Percentiles rank a stretch among this genome's conserved stretches.
Evolutionary conservation across 2,888 invertebrate genomes (phyloP).

Genomic region (Melikaiella ostensackeni): DNA sequence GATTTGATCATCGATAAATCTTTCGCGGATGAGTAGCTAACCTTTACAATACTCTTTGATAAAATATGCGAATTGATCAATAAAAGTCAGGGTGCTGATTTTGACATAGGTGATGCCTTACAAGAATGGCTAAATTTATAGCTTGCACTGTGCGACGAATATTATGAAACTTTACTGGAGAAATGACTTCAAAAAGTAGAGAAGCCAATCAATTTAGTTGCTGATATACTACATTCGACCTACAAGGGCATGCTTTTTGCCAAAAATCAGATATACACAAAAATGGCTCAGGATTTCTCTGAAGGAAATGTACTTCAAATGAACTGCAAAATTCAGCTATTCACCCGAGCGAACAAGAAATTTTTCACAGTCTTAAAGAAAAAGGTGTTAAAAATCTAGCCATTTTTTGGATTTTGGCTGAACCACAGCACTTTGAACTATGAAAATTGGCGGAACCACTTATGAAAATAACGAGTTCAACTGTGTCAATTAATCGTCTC

Average conservation of each 20-base stretch:
- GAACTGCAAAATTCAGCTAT: slow-evolving; percentile 9
- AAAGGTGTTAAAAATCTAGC: background rate
- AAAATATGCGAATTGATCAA: background rate
- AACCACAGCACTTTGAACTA: background rate
- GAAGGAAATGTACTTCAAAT: no score
- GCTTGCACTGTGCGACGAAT: background rate
- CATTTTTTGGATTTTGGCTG: background rate
- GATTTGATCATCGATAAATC: slow-evolving; percentile 1
- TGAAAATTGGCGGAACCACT: background rate
- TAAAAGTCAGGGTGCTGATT: slow-evolving; percentile 19
- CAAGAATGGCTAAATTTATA: slow-evolving; percentile 35
- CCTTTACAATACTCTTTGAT: slow-evolving; percentile 12
- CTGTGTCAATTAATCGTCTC: slow-evolving; percentile 26
- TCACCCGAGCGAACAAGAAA: slow-evolving; percentile 12
- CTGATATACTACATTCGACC: slow-evolving; percentile 29
- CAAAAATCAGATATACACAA: background rate
- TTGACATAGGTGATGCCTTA: slow-evolving; percentile 5
- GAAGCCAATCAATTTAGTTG: slow-evolving; percentile 21
- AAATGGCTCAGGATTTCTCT: slow-evolving; percentile 24
- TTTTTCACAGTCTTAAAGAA: slow-evolving; percentile 15
- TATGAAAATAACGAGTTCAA: background rate
- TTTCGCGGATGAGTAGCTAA: background rate
- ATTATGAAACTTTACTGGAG: background rate
- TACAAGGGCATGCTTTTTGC: slow-evolving; percentile 29
- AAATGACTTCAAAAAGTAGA: slow-evolving; percentile 10